Base-by-base conservation (phyloP, 1,140 invertebrate species). In the Cepaea nemoralis region DNA sequence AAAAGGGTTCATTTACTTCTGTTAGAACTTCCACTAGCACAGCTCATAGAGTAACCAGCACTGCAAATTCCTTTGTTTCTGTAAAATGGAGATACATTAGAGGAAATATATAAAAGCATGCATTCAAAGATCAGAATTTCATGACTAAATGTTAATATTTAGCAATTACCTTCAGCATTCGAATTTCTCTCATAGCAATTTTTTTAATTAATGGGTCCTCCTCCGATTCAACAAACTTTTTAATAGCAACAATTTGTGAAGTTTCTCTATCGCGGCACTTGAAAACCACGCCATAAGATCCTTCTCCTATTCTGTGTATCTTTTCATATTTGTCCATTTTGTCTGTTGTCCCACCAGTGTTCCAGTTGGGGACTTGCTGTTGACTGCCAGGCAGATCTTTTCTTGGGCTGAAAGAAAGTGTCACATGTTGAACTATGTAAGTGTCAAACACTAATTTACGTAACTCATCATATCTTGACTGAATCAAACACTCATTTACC, bases 181-280 rank as follows among this genome's bases (percentile, higher is more conserved):
- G 93, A 88, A 99, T 99, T 93, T 99, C 98, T 86, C 98, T 92
- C 79, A 99, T 94, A 0, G 98, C 98, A 82, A 99, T 99, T 92
- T 99, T 99, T 82, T 97, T 94, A 85, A 99, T 99, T 0, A 98
- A 94, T 0, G 98, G 98, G 93, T 99, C 98, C 87, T 99, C 98
- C 92, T 99, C 98, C 19, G 97, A 98, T 92, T 99, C 98, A 19
- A 99, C 96, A 91, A 99, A 99, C 91, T 99, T 98, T 92, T 99
- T 99, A 35, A 99, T 98, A 19, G 98, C 98, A 19, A 99, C 98
- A 66, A 99, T 93, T 87, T 97, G 95, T 6, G 97, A 97, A 0
- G 96, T 99, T 87, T 99, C 98, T 85, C 96, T 93, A 92, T 99
- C 98, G 66, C 97, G 94, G 92, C 98, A 99, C 91, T 99, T 99